Conservation (phyloP, 1,140 invertebrate genomes). For the Orius insidiosus region DNA sequence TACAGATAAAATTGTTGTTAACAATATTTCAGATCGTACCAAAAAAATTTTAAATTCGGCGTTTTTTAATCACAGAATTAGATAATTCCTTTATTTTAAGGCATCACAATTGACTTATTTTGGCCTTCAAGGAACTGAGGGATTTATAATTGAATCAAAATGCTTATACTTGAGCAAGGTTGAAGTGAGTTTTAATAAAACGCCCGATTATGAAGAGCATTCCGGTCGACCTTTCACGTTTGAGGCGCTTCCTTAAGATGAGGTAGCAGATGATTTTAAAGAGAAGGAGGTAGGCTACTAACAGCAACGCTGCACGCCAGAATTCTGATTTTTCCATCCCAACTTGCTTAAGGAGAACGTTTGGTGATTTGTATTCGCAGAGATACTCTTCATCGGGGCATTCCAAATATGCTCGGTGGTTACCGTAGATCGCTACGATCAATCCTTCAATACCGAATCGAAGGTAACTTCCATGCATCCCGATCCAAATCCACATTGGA, state of each 20-base stretch:
- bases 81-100: too few species aligned
- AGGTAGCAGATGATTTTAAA: conserved; percentile 43
- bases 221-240: conserved; percentile 45
- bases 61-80: too few species aligned
- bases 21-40: too few species aligned
- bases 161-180: conserved; percentile 18
- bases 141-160: too few species aligned
- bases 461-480: conserved; percentile 71
- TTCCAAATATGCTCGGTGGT: conserved; percentile 41
- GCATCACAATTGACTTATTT: too few species aligned
- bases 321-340: conserved; percentile 41
- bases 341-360: conserved; percentile 21
- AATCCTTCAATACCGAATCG: conserved; percentile 63
- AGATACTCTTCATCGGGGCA: conserved; percentile 47
- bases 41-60: too few species aligned
- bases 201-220: conserved; percentile 37
- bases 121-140: too few species aligned
- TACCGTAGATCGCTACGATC: conserved; percentile 58
- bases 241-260: conserved; percentile 41
- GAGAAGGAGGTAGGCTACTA: conserved; percentile 35
- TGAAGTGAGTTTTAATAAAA: conserved; percentile 40
- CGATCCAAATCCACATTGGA: conserved; percentile 46
- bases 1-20: too few species aligned
- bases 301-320: conserved; percentile 37
- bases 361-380: conserved; percentile 41